Evolutionary conservation across 1,140 invertebrate genomes (phyloP), one percentile per base, ranked within the genome.

Genomic region (Bombus superbus): DNA sequence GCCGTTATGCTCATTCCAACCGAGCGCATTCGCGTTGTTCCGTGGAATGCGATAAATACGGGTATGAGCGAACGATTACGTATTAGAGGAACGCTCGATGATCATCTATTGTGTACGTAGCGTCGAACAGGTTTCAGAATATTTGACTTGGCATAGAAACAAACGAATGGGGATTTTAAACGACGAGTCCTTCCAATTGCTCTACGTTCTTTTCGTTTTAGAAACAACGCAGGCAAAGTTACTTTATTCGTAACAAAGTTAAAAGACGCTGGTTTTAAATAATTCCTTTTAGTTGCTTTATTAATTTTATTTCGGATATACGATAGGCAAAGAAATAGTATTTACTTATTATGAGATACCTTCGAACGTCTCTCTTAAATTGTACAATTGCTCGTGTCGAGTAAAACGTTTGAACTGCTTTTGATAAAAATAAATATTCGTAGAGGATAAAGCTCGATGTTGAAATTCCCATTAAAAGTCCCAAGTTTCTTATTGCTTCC

Each of bases 1-100:
- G 15, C 72, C 44, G 83, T 85, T 80, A 66, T 64, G 69, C 66
- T 53, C 53, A 64, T 68, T 85, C 35, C 77, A 32, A 42, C 13
- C 10, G 78, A 74, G 74, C 22, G 69, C 57, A 5, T n/a, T 72
- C 53, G 68, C 35, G 28, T 22, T 40, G 42, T 64, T 47, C 40
- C 76, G 28, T 73, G 68, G 47, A 73, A 85, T 25, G 68, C 22
- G n/a, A 64, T 47, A 32, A 68, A 40, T 42, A 47, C 32, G 13
- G 25, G 1, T 35, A 75, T 22, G 25, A 8, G 28, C 47, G 25
- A 15, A 42, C n/a, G 42, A 47, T 74, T 32, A 32, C 44, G 22
- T 4, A 32, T 75, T 8, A 57, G 32, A 32, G 18, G 5, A 57
- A 57, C 11, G 1, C 15, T 47, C 4, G 13, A 35, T 3, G 18